Conservation (phyloP, 2,113 vertebrate genomes). For the Peromyscus californicus region DNA sequence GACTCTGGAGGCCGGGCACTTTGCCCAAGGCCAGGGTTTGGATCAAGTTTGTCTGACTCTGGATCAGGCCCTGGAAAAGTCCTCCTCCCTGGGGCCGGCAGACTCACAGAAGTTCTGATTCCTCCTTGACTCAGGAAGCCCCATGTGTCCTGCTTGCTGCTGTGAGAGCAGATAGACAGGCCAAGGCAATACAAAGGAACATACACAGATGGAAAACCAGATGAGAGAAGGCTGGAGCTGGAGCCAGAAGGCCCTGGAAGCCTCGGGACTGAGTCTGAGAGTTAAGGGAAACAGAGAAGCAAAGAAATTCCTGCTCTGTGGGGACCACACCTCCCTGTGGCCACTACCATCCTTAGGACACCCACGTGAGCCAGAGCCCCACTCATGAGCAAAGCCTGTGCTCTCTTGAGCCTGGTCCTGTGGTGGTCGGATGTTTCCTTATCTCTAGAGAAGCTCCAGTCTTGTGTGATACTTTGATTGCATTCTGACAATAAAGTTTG, state of each 20-base stretch:
- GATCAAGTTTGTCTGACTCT: neutral
- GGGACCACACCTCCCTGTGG: accelerated
- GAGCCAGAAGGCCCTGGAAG: neutral
- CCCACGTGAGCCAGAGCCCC: accelerated
- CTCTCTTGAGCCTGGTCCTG: neutral
- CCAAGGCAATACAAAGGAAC: neutral
- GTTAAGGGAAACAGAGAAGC: neutral
- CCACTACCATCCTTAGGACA: neutral
- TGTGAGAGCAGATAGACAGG: no score
- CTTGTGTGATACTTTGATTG: neutral
- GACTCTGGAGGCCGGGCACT: neutral
- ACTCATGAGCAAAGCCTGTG: accelerated
- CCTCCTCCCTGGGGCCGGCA: neutral
- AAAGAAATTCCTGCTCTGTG: neutral
- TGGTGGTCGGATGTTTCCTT: neutral
- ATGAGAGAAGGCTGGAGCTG: neutral
- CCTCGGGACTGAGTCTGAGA: neutral
- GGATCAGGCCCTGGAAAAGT: accelerated
- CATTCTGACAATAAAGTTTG: neutral
- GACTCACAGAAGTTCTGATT: neutral
- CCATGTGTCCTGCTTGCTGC: no score
- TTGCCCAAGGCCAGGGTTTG: neutral
- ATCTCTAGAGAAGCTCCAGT: no score
- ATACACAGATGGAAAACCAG: neutral
- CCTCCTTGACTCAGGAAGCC: neutral